These are phyloP conservation scores for Oryzias curvinotus DNA, from an alignment of 2,113 vertebrate genomes.

Conservation along the genomic window DNA sequence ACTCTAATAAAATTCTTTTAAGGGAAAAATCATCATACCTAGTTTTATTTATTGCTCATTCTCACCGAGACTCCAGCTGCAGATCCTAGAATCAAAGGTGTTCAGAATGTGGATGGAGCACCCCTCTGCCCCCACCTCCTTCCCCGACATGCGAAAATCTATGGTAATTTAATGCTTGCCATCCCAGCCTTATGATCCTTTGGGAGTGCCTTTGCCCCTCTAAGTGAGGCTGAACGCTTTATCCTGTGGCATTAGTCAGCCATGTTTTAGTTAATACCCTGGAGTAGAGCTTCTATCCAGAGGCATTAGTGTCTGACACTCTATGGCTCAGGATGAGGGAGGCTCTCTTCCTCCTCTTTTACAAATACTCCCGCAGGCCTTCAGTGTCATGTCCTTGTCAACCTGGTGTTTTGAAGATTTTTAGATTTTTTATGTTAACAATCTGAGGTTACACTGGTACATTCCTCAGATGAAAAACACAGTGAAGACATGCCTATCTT, in stretches of 20 bases:
- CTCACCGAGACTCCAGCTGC: conserved; percentile 22
- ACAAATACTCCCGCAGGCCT: conserved; percentile 14
- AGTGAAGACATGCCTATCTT: conserved; percentile 21
- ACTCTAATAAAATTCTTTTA: too few relatives aligned
- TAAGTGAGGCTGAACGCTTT: conserved; percentile 73
- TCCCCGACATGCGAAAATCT: conserved; percentile 49
- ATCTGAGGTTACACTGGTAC: conserved; percentile 29
- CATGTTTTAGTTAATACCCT: conserved; percentile 77
- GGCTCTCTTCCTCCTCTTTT: conserved; percentile 37
- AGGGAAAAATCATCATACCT: neutral
- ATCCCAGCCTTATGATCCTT: conserved; percentile 61
- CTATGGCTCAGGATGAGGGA: conserved; percentile 50
- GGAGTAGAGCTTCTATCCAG: conserved; percentile 66
- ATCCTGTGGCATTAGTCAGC: conserved; percentile 72
- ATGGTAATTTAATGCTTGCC: conserved; percentile 66
- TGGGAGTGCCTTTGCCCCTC: conserved; percentile 64
- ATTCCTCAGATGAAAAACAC: conserved; percentile 30
- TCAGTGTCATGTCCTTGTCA: conserved; percentile 29
- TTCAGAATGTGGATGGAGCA: conserved; percentile 25
- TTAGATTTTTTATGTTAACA: conserved; percentile 46
- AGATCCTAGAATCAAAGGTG: conserved; percentile 42
- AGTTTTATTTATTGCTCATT: conserved; percentile 8
- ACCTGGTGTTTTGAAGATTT: conserved; percentile 32
- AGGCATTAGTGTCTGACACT: conserved; percentile 73
- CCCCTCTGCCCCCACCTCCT: conserved; percentile 40